phyloP scores from a whole-genome alignment of 2,797 vertebrate species.

The Lepilemur ruficaudatus region DNA sequence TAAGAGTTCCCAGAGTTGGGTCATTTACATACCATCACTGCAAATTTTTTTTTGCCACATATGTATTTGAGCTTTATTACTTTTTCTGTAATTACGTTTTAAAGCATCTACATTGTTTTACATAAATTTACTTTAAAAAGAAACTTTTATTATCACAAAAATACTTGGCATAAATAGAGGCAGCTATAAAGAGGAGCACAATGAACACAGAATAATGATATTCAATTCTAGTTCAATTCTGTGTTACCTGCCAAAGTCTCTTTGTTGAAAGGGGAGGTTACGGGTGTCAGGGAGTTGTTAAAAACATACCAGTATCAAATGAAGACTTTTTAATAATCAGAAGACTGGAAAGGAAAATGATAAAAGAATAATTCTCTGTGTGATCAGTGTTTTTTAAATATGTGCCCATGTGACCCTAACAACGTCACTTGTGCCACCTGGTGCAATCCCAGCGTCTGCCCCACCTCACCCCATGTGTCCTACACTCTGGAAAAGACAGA shows the following conservation, averaged over 20 bases:
- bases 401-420: background rate
- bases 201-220: background rate
- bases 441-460: accelerated
- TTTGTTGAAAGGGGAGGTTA: constrained; percentile 19
- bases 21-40: background rate
- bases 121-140: background rate
- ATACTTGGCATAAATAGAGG: background rate
- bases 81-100: background rate
- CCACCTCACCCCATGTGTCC: accelerated
- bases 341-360: background rate
- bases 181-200: constrained; percentile 8
- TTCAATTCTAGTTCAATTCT: constrained; percentile 7
- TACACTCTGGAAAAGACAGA: background rate
- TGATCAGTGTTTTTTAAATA: constrained; percentile 1
- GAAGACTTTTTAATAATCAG: constrained; percentile 4
- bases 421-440: background rate
- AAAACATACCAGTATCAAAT: constrained; percentile 28
- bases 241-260: background rate
- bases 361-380: background rate
- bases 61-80: background rate
- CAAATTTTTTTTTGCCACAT: background rate
- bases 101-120: constrained; percentile 39
- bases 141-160: background rate
- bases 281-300: background rate
- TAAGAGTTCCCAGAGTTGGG: background rate